Percentiles rank a stretch among this genome's conserved stretches.
Conservation (phyloP, 2,113 vertebrate species). For the Dicerorhinus sumatrensis region DNA sequence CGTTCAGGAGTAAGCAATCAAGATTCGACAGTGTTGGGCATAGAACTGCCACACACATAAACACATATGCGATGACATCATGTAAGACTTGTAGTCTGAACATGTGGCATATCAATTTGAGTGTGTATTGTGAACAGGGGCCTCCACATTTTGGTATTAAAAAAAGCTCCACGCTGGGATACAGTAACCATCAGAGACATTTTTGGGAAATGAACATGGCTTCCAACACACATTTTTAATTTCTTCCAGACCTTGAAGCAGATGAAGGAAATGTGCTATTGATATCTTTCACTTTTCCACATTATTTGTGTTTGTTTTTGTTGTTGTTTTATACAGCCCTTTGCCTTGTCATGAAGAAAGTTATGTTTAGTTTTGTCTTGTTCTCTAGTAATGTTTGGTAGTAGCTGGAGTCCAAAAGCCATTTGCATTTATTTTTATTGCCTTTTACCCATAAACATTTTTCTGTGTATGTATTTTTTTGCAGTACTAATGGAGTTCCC, state of each 20-base stretch:
- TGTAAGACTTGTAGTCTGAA: not conserved
- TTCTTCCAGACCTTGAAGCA: constrained; percentile 19
- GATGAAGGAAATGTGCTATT: not conserved
- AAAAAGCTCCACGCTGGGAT: not conserved
- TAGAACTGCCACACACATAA: not conserved
- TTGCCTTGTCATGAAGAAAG: not conserved
- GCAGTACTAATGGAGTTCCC: not conserved
- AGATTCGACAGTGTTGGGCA: not conserved
- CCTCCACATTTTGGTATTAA: not conserved
- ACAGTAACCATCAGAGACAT: not conserved
- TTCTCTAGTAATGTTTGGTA: constrained; percentile 26
- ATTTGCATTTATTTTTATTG: constrained; percentile 51
- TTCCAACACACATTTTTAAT: not conserved
- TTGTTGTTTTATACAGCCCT: not conserved
- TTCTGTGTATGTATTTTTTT: not conserved
- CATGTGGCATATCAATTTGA: not conserved
- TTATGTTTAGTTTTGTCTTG: not conserved
- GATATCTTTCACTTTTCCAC: not conserved
- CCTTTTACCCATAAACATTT: constrained; percentile 35
- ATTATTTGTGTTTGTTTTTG: not conserved
- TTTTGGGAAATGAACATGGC: not conserved
- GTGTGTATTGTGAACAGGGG: not conserved
- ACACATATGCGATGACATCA: not conserved
- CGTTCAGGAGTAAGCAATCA: not conserved
- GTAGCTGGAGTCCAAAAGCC: not conserved